Percentiles rank a stretch among this genome's conserved stretches.
These are phyloP conservation scores for Dunckerocampus dactyliophorus DNA, from an alignment of 2,113 vertebrate genomes.

Conservation along the genomic window DNA sequence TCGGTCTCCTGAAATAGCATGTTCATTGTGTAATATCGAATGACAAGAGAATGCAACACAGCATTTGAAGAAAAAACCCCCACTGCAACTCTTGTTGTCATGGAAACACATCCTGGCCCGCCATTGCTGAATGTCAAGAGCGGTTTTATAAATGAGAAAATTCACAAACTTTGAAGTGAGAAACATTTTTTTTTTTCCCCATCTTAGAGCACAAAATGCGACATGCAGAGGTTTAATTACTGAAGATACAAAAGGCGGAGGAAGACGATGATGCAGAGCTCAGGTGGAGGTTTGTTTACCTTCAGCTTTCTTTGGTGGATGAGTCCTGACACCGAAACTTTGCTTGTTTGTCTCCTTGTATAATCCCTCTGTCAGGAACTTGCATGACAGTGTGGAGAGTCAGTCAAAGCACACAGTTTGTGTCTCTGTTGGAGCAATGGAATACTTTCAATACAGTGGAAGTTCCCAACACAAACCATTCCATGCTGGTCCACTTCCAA, in stretches of 20 bases:
- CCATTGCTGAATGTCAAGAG: constrained; percentile 30
- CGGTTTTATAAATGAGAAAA: constrained; percentile 56
- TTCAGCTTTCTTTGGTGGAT: constrained; percentile 30
- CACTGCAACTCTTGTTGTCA: constrained; percentile 42
- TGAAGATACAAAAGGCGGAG: constrained; percentile 9
- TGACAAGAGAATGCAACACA: constrained; percentile 11
- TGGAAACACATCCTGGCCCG: constrained; percentile 37
- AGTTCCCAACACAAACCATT: no score
- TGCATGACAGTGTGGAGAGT: no score
- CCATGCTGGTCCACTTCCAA: no score
- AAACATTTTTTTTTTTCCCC: constrained; percentile 45
- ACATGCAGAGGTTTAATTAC: constrained; percentile 18
- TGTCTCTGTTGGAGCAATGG: constrained; percentile 3
- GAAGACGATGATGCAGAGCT: constrained; percentile 18
- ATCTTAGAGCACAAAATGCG: constrained; percentile 27
- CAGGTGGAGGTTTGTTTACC: constrained; percentile 17
- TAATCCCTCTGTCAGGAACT: constrained; percentile 52
- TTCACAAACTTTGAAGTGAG: constrained; percentile 52
- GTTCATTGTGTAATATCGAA: constrained; percentile 10
- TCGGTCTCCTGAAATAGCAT: constrained; percentile 27
- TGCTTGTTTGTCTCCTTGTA: constrained; percentile 53
- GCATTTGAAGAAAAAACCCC: constrained; percentile 11
- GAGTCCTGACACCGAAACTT: constrained; percentile 48
- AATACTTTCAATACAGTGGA: no score
- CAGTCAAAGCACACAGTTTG: constrained; percentile 46